Conservation (phyloP, 2,113 vertebrate species). For the Toxotes jaculatrix region DNA sequence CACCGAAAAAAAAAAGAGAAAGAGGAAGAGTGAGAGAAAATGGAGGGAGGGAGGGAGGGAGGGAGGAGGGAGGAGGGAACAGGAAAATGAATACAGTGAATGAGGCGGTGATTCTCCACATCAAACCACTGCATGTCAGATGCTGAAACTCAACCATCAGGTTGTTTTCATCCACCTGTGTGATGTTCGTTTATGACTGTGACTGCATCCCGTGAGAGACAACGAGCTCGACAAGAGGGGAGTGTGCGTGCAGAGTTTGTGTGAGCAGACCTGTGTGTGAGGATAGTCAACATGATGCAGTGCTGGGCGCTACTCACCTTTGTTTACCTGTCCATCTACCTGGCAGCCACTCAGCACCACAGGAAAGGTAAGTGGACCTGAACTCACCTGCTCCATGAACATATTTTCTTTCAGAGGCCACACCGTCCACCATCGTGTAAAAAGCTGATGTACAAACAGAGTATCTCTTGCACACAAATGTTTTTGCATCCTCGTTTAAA, state of each 20-base stretch:
- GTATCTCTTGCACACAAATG: background rate
- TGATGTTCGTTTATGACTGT: background rate
- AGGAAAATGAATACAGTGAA: constrained; percentile 13
- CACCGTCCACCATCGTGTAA: background rate
- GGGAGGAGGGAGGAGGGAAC: constrained; percentile 47
- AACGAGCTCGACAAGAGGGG: constrained; percentile 24
- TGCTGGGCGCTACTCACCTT: constrained; percentile 53
- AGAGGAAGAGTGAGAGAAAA: constrained; percentile 3
- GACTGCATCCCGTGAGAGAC: constrained; percentile 1
- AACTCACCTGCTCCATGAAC: background rate
- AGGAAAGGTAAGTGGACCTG: constrained; percentile 75
- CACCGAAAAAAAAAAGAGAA: background rate
- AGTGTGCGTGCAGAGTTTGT: background rate
- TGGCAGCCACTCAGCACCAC: constrained; percentile 67
- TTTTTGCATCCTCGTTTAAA: background rate
- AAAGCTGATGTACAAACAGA: background rate
- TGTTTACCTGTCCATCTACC: constrained; percentile 63
- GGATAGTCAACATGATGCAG: constrained; percentile 43
- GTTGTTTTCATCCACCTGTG: background rate
- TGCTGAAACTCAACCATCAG: background rate
- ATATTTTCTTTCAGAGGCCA: background rate
- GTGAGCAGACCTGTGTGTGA: constrained; percentile 21
- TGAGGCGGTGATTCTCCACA: constrained; percentile 14
- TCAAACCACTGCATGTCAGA: constrained; percentile 12
- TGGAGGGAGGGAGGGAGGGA: constrained; percentile 49